A percentile compares a stretch with the other conserved stretches of the same genome.
phyloP scores from a whole-genome alignment of 2,888 invertebrate genomes.

The Sipha maydis region DNA sequence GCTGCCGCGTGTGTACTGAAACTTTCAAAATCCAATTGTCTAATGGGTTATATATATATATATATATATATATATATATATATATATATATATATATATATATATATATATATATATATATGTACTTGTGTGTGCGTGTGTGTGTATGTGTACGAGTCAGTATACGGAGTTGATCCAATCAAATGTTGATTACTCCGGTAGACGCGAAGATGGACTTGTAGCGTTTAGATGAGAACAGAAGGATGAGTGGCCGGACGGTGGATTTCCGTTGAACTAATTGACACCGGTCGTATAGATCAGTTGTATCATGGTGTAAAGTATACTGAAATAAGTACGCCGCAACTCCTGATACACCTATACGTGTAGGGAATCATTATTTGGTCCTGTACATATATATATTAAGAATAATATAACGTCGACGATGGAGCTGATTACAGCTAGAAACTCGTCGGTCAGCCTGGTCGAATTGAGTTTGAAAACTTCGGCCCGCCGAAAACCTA shows the following conservation, averaged over 20 bases:
- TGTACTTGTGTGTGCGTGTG: too few relatives aligned
- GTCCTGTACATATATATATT: neutral
- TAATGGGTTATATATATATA: neutral
- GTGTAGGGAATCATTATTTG: neutral
- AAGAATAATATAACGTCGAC: neutral
- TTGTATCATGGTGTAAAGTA: neutral
- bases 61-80: neutral
- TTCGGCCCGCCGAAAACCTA: neutral
- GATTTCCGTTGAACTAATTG: neutral
- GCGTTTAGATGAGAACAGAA: neutral
- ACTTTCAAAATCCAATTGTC: slow-evolving; percentile 22
- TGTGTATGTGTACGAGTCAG: too few relatives aligned
- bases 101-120: too few relatives aligned
- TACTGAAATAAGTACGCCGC: too few relatives aligned
- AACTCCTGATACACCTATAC: neutral
- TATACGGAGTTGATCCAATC: slow-evolving; percentile 17
- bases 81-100: too few relatives aligned
- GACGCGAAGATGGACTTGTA: neutral
- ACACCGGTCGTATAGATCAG: neutral
- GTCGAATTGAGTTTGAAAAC: slow-evolving; percentile 34
- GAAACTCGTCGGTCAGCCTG: too few relatives aligned
- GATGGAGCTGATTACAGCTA: neutral
- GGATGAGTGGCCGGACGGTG: neutral
- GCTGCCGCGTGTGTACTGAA: neutral
- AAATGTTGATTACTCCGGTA: slow-evolving; percentile 8